phyloP scores from a whole-genome alignment of 2,113 vertebrate genomes.

The Aptenodytes patagonicus region DNA sequence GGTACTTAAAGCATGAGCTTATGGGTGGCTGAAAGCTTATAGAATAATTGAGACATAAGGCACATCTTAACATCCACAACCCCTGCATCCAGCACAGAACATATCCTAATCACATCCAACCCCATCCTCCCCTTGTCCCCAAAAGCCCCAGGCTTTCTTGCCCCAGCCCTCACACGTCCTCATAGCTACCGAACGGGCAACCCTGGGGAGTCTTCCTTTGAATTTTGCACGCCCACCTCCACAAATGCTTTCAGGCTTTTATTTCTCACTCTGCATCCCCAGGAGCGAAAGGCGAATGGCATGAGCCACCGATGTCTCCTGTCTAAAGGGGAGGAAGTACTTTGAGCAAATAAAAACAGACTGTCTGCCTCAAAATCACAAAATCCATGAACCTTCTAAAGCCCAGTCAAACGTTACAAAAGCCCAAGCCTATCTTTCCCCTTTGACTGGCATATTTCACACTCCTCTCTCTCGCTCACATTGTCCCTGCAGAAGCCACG shows the following conservation, averaged over 20 bases:
- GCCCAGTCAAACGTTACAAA: neutral
- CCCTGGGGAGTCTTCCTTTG: neutral
- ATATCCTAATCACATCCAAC: neutral
- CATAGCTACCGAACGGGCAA: neutral
- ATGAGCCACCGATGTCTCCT: accelerated
- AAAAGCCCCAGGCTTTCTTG: neutral
- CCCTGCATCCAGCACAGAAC: neutral
- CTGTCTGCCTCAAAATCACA: neutral
- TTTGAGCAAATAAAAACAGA: neutral
- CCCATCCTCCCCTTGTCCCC: neutral
- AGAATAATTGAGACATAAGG: neutral
- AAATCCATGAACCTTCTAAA: neutral
- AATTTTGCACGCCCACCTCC: neutral
- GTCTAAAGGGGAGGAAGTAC: neutral
- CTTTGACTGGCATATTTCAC: neutral
- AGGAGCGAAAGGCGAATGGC: neutral
- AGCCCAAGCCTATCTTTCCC: neutral
- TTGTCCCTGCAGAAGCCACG: neutral
- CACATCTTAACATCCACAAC: neutral
- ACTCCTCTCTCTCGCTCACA: neutral
- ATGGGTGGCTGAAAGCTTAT: neutral
- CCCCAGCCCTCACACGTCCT: too few species aligned
- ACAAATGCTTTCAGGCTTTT: neutral
- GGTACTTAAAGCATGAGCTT: neutral
- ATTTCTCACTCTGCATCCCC: neutral